phyloP scores from a whole-genome alignment of 2,797 vertebrate genomes.

The Phrynocephalus forsythii region DNA sequence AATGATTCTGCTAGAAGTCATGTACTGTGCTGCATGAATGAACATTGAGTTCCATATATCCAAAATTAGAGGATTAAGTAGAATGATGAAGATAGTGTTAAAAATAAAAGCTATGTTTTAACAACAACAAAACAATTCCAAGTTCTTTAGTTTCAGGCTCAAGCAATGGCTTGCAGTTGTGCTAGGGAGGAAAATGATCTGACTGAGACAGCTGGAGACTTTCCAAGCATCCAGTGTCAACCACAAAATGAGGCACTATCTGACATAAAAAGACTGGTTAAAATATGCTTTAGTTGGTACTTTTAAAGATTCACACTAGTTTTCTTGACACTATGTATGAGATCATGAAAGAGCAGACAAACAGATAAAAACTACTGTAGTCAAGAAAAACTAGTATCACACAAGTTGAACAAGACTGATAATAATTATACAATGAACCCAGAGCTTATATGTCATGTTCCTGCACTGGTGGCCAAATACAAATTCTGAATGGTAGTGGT shows the following conservation, averaged over 20 bases:
- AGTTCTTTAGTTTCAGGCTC: not conserved
- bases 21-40: too few species aligned
- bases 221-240: not conserved
- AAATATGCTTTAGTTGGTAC: not conserved
- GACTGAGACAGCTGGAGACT: not conserved
- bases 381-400: not conserved
- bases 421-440: not conserved
- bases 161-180: not conserved
- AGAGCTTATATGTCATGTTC: not conserved
- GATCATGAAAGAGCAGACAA: not conserved
- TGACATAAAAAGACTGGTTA: not conserved
- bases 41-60: too few species aligned
- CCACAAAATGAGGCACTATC: not conserved
- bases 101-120: too few species aligned
- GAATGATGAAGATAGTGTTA: too few species aligned
- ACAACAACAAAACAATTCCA: too few species aligned
- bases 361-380: not conserved
- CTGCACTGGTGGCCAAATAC: too few species aligned
- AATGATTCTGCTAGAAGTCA: too few species aligned
- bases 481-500: too few species aligned
- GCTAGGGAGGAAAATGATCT: not conserved
- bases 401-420: too few species aligned
- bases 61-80: too few species aligned
- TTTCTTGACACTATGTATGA: not conserved
- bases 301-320: not conserved